Evolutionary conservation across 2,113 vertebrate species (phyloP), one percentile per base, ranked within the genome.

Genomic region (Eulemur rufifrons): DNA sequence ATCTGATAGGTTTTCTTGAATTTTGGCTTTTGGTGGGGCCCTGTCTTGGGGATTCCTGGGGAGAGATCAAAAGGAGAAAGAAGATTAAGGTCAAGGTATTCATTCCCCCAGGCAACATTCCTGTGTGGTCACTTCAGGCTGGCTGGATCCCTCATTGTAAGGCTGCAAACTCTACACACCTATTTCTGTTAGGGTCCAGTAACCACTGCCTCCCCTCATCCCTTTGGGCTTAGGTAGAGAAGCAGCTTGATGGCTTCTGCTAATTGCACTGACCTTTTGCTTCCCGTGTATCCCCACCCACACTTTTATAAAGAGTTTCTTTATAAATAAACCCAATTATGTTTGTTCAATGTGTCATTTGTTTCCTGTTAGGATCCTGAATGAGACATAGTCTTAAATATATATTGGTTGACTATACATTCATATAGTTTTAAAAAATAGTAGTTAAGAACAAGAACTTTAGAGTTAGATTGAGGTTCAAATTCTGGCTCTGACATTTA

Each of bases 301-400:
- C 2, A 69, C 32, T 89, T 89, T 86, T 39, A 15, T 82, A 39
- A 82, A 77, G 39, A 86, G 27, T 66, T 45, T 6, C 8, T 85
- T 77, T 77, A 27, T 71, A 83, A 73, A 91, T 81, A 87, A 59
- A 47, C 34, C 71, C 47, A 83, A 37, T 89, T 78, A 64, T 95
- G 25, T 39, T 97, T 85, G 23, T 66, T 84, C 56, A 21, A 13
- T 66, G 50, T 54, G 27, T 82, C 61, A 87, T 83, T 54, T 93
- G 0, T 86, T 94, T 89, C 29, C 54, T 66, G 7, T 73, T 91
- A 59, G 34, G 37, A 73, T 61, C 78, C 66, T 68, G 47, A 71
- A 68, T 86, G 74, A 95, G 89, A 63, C 68, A 95, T 25, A 80
- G 23, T 69, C 71, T 89, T 94, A 89, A 87, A 69, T 69, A 91